Evolutionary conservation across 2,888 invertebrate genomes (phyloP), one percentile per base, ranked within the genome.

Genomic region (Dasysyrphus tricinctus): DNA sequence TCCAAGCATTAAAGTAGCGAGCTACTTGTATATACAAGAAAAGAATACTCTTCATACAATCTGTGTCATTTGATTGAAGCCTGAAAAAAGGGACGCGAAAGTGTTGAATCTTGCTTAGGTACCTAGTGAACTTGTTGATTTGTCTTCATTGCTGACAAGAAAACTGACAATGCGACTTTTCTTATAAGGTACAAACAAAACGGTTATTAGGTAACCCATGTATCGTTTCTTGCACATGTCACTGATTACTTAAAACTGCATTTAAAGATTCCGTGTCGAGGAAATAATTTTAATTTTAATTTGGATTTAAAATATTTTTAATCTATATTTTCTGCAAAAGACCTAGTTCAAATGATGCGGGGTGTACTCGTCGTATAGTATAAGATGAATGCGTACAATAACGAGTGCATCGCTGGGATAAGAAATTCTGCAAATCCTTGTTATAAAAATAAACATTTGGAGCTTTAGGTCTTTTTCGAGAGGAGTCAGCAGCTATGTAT

Each of bases 371-470:
- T n/a, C n/a, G n/a, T n/a, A n/a, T n/a, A n/a, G n/a, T n/a, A 12
- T 6, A 39, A 7, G 5, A 39, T 9, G n/a, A 37, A 39, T 12
- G 39, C n/a, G n/a, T 24, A 12, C 16, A 12, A 29, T 29, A 70
- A 39, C 57, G 37, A 63, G 63, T 56, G 51, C 61, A 34, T 61
- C 7, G 12, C 14, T 75, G 49, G 34, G 29, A 56, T 47, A 37
- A 72, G 37, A 79, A 79, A 70, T 69, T 79, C 44, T 67, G 80
- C 80, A 72, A 72, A 80, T 59, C 57, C 44, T 51, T 57, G 74
- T 72, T 80, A 79, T 80, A n/a, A 84, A 84, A 84, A 84, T 84
- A 84, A 84, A 75, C 59, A 80, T 67, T 79, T 59, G 24, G 57
- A 76, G 29, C 79, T 74, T 49, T 37, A 39, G 65, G 7, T 65